phyloP scores from a whole-genome alignment of 2,888 invertebrate species.

The Lycia hirtaria region DNA sequence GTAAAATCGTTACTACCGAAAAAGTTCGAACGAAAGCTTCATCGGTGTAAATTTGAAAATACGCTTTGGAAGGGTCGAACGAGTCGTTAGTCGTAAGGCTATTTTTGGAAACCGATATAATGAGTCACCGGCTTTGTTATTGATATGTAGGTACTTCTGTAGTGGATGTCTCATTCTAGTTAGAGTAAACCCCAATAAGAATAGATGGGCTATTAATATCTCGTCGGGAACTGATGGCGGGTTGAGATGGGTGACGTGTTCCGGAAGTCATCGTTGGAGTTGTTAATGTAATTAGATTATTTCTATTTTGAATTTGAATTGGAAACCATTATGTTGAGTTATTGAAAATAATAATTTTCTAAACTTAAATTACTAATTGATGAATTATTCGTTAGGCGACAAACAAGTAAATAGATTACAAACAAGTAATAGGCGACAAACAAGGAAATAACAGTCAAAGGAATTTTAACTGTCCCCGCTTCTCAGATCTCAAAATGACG shows the following conservation, averaged over 20 bases:
- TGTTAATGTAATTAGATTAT: too few relatives aligned
- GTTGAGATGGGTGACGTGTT: constrained; percentile 14
- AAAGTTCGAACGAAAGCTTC: constrained; percentile 13
- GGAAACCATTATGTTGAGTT: too few relatives aligned
- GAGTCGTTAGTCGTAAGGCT: constrained; percentile 28
- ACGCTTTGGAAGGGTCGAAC: constrained; percentile 20
- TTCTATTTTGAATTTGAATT: too few relatives aligned
- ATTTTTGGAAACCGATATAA: constrained; percentile 34
- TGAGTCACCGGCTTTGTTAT: constrained; percentile 39
- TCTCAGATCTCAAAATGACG: too few relatives aligned
- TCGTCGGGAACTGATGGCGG: constrained; percentile 3
- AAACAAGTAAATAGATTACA: too few relatives aligned
- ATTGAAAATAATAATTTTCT: too few relatives aligned
- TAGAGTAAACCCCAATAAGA: constrained; percentile 20
- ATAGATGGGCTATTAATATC: constrained; percentile 21
- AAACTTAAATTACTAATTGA: too few relatives aligned
- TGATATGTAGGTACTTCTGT: constrained; percentile 21
- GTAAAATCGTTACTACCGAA: constrained; percentile 6
- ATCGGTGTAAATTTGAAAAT: constrained; percentile 24
- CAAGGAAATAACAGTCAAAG: too few relatives aligned
- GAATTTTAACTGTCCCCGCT: too few relatives aligned
- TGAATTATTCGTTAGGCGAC: too few relatives aligned
- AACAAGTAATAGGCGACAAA: too few relatives aligned
- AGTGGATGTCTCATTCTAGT: constrained; percentile 34
- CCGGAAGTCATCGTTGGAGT: constrained; percentile 15